Evolutionary conservation across 2,113 vertebrate species (phyloP).

Genomic region (Tychaedon coryphoeus): DNA sequence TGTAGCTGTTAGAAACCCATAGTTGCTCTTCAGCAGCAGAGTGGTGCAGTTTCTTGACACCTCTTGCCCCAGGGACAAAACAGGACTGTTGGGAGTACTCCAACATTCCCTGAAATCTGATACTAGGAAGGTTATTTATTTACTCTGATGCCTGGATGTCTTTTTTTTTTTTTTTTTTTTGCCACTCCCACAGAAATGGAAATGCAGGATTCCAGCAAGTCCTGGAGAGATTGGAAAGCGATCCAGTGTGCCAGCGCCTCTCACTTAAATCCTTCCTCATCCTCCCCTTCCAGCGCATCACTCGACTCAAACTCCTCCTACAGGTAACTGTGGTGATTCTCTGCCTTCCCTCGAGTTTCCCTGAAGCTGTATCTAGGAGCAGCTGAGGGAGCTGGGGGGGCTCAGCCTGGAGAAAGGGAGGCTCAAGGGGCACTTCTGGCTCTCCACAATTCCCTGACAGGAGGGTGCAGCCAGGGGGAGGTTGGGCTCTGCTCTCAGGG

Average conservation of each 20-base stretch:
- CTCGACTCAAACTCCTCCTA: conserved; percentile 91
- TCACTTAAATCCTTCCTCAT: conserved; percentile 96
- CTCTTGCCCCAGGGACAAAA: not conserved
- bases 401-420: not conserved
- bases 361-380: not conserved
- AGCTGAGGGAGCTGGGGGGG: not conserved
- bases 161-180: not conserved
- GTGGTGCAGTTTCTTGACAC: not conserved
- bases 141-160: not conserved
- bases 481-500: fast-evolving
- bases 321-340: conserved; percentile 79
- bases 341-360: not conserved
- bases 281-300: conserved; percentile 96
- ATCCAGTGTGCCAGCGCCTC: conserved; percentile 88
- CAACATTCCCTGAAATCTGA: not conserved
- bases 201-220: conserved; percentile 84
- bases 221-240: conserved; percentile 88
- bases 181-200: conserved; percentile 73
- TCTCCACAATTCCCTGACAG: not conserved
- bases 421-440: not conserved
- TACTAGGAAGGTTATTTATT: not conserved
- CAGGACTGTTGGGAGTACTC: not conserved
- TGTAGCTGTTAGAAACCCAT: not conserved
- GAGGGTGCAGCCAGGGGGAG: not conserved
- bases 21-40: not conserved